Base-by-base conservation (phyloP, 2,113 vertebrate species). In the Pimephales promelas region DNA sequence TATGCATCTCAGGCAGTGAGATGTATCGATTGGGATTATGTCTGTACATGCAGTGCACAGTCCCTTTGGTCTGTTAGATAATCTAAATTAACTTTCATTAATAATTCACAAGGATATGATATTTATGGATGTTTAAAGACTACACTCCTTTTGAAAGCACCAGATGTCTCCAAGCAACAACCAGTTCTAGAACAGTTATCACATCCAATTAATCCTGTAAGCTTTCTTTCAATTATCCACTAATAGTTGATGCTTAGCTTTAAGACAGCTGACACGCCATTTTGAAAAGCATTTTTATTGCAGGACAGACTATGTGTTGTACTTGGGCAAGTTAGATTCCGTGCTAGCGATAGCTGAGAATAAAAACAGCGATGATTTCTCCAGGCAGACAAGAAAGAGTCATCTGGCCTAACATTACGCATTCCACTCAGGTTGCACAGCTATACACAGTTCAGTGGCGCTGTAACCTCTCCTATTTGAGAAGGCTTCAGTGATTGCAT, bases 381-480 rank as follows among this genome's bases (percentile, higher is more conserved):
- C 31, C 76, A 86, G 57, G 61, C 74, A 68, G 70, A 70, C 61
- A 16, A 24, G 79, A 43, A 43, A 72, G 79, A 54, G 20, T 81
- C 75, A 47, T n/a, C 22, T 45, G 49, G 34, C n/a, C 43, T 66
- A 81, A 73, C 84, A 85, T 89, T 83, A 84, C 20, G 47, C 74
- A 88, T 89, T 88, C 83, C 45, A 56, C 73, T 84, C 84, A 64
- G 45, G 83, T 82, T 52, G 24, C 24, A 10, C 70, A 80, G 79
- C 88, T 84, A 83, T 73, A 84, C 81, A 87, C 81, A 86, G 86
- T 88, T 88, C 86, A 88, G 78, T 31, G 56, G n/a, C 31, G 72
- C 86, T 75, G 81, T 89, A 89, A 86, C 89, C 88, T 90, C 82
- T 85, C 82, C 85, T 81, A 80, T 86, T 88, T 88, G 83, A 86